These are phyloP conservation scores for Tryphoninae sp. DNA, from an alignment of 2,888 invertebrate species.

Conservation along the genomic window DNA sequence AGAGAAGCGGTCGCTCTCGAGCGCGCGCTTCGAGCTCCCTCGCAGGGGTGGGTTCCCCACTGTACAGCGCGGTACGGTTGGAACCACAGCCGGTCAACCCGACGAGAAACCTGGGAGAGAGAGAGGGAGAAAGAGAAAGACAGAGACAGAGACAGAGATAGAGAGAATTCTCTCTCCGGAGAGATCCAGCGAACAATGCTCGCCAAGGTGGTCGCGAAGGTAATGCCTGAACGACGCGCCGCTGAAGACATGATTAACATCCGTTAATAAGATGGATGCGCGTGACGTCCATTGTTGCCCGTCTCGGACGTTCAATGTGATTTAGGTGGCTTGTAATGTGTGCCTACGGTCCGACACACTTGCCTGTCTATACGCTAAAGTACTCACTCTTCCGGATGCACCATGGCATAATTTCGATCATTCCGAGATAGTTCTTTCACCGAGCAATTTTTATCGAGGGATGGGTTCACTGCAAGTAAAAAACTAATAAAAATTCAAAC, in stretches of 20 bases:
- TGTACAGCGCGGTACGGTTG: slow-evolving; percentile 70
- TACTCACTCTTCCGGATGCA: slow-evolving; percentile 1
- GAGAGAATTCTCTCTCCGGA: slow-evolving; percentile 28
- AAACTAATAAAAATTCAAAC: not conserved
- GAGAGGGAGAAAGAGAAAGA: slow-evolving; percentile 31
- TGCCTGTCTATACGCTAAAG: not conserved
- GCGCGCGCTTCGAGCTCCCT: slow-evolving; percentile 25
- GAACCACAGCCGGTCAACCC: slow-evolving; percentile 45
- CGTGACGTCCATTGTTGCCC: slow-evolving; percentile 79
- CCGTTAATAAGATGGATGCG: slow-evolving; percentile 81
- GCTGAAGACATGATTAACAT: slow-evolving; percentile 81
- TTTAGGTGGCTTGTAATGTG: slow-evolving; percentile 68
- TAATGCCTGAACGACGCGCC: slow-evolving; percentile 79
- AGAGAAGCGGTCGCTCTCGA: slow-evolving; percentile 59
- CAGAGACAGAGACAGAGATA: slow-evolving; percentile 27
- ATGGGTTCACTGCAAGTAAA: no score
- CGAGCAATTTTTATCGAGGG: not conserved
- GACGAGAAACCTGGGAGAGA: not conserved
- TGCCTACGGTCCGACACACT: not conserved
- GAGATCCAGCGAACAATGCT: slow-evolving; percentile 76
- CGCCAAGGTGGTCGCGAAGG: slow-evolving; percentile 79
- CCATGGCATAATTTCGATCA: not conserved
- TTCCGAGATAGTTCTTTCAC: not conserved
- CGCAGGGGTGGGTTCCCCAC: slow-evolving; percentile 69
- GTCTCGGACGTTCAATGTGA: slow-evolving; percentile 74